A percentile compares a stretch with the other conserved stretches of the same genome.
Evolutionary conservation across 2,113 vertebrate genomes (phyloP).

Genomic region (Chinchilla lanigera): DNA sequence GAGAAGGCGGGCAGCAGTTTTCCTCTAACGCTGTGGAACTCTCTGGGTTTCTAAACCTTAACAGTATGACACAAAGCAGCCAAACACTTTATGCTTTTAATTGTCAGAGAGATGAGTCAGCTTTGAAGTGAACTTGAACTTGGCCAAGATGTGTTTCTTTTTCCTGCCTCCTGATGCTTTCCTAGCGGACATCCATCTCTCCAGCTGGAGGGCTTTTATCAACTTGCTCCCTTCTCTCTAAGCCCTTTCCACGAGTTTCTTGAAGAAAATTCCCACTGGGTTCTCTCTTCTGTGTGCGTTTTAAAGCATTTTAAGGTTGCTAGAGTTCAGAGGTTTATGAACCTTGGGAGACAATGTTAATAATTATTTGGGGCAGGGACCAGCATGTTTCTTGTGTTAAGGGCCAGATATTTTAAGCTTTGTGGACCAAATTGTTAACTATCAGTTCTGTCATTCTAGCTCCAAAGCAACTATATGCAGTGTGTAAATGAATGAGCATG

Average conservation of each 20-base stretch:
- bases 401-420: constrained; percentile 3
- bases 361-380: not conserved
- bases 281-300: not conserved
- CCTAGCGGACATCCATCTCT: not conserved
- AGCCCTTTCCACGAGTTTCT: not conserved
- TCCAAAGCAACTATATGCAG: not conserved
- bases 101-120: not conserved
- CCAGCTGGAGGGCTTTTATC: not conserved
- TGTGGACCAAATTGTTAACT: not conserved
- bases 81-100: not conserved
- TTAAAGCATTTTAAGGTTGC: constrained; percentile 21
- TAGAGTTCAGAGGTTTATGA: not conserved
- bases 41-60: not conserved
- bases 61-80: not conserved
- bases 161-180: not conserved
- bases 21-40: not conserved
- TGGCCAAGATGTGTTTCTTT: not conserved
- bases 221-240: not conserved
- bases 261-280: constrained; percentile 22
- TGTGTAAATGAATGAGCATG: not conserved
- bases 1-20: not conserved
- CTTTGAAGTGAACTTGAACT: not conserved
- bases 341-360: constrained; percentile 31
- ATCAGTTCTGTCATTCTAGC: not conserved
- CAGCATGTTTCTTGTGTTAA: constrained; percentile 6